Evolutionary conservation across 1,140 invertebrate genomes (phyloP), one percentile per base, ranked within the genome.

Genomic region (Bombus sibiricus): DNA sequence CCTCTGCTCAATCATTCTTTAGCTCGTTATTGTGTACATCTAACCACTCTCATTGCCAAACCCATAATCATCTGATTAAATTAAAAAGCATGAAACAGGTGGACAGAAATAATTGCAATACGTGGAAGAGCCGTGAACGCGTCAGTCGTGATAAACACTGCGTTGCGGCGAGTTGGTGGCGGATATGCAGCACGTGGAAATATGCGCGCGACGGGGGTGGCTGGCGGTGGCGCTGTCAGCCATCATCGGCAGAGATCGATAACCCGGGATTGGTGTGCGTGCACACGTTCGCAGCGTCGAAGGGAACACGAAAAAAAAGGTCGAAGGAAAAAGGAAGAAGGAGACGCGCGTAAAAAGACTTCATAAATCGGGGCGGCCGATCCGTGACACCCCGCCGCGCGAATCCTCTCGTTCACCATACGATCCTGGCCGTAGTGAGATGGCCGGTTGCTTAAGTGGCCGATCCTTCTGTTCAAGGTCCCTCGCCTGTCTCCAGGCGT

Each of bases 371-470:
- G 53, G 12, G 47, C 41, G 53, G 79, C 62, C 71, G 87, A 88
- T 41, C 74, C 84, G 80, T 78, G 73, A 86, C 79, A 78, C 53
- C 53, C 39, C 39, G 53, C 57, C 41, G 72, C 80, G 59, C 75
- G 47, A 72, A 90, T 92, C 92, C 80, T 84, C 91, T 93, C 88
- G 83, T 82, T 81, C 87, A 39, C 92, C 88, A 94, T 94, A 93
- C 86, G 86, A 88, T 87, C 94, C 94, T 94, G 93, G 89, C 89
- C 92, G 75, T 90, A 93, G 93, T 94, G 94, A 94, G 94, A 94
- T 89, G 93, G 89, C 86, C 90, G 86, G 91, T 87, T 94, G 94
- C 94, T 94, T 94, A 94, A 94, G 94, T 94, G 94, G 90, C 92
- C 87, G 34, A 72, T 72, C 41, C 9, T 3, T 15, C 5, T 64